These are phyloP conservation scores for Cyanoliseus patagonus DNA, from an alignment of 2,113 vertebrate genomes.

Conservation along the genomic window DNA sequence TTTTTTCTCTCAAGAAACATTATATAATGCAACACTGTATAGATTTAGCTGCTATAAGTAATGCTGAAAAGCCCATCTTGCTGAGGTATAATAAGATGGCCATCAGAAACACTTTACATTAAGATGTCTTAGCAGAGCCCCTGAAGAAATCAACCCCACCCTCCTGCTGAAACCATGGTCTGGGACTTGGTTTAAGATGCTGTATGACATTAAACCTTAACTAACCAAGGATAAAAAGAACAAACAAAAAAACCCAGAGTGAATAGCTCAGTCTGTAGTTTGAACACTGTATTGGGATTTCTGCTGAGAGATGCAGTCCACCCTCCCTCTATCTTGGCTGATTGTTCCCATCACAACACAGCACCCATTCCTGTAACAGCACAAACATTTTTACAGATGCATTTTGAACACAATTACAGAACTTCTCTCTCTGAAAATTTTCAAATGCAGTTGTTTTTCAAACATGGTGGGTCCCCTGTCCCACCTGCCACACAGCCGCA, in stretches of 20 bases:
- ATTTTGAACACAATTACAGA: background rate
- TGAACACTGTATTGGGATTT: background rate
- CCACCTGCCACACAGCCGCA: background rate
- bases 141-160: background rate
- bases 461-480: background rate
- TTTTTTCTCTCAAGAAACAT: background rate
- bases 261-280: background rate
- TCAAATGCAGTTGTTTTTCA: background rate
- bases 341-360: background rate
- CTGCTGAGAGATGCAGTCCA: background rate
- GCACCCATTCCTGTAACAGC: background rate
- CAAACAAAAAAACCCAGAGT: background rate
- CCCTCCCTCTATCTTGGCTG: background rate
- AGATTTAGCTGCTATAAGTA: background rate
- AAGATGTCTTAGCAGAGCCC: background rate
- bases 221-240: background rate
- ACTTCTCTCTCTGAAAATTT: background rate
- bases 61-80: background rate
- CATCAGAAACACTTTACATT: background rate
- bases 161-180: background rate
- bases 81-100: background rate
- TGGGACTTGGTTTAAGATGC: background rate
- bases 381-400: background rate
- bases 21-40: background rate
- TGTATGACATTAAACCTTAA: background rate